Evolutionary conservation across 1,140 invertebrate genomes (phyloP).

Genomic region (Forficula auricularia): DNA sequence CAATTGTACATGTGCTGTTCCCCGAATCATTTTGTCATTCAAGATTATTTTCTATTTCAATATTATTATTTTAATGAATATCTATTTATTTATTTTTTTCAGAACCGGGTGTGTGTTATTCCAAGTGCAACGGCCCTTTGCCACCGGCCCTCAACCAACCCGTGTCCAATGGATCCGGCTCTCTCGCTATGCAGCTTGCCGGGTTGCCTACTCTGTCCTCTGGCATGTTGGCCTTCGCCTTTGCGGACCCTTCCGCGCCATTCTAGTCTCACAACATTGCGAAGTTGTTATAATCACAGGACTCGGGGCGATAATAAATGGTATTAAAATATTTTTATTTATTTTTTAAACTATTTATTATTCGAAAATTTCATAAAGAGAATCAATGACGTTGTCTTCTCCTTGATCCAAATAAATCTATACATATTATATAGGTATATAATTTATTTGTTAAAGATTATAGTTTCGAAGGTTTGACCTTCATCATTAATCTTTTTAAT

Average conservation of each 20-base stretch:
- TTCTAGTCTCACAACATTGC: slow-evolving; percentile 10
- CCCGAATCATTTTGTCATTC: too few relatives aligned
- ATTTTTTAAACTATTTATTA: neutral
- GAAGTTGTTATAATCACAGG: slow-evolving; percentile 9
- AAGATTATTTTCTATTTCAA: too few relatives aligned
- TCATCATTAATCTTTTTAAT: too few relatives aligned
- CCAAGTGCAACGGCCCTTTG: slow-evolving; percentile 7
- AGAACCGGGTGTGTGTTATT: slow-evolving; percentile 9
- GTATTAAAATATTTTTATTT: slow-evolving; percentile 5
- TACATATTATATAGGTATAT: too few relatives aligned
- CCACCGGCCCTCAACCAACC: slow-evolving; percentile 2
- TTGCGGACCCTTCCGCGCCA: slow-evolving; percentile 10
- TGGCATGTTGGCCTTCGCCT: slow-evolving; percentile 8
- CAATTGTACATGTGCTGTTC: too few relatives aligned
- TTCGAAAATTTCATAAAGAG: too few relatives aligned
- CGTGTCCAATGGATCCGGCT: slow-evolving; percentile 8
- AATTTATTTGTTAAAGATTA: too few relatives aligned
- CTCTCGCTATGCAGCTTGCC: slow-evolving; percentile 4
- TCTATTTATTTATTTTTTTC: too few relatives aligned
- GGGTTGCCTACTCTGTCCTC: slow-evolving; percentile 3
- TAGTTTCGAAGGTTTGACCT: too few relatives aligned
- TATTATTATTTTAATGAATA: too few relatives aligned
- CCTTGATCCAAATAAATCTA: too few relatives aligned
- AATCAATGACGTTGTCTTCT: too few relatives aligned
- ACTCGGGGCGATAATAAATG: slow-evolving; percentile 8